Base-by-base conservation (phyloP, 2,888 invertebrate species). In the Ganaspis brasiliensis region DNA sequence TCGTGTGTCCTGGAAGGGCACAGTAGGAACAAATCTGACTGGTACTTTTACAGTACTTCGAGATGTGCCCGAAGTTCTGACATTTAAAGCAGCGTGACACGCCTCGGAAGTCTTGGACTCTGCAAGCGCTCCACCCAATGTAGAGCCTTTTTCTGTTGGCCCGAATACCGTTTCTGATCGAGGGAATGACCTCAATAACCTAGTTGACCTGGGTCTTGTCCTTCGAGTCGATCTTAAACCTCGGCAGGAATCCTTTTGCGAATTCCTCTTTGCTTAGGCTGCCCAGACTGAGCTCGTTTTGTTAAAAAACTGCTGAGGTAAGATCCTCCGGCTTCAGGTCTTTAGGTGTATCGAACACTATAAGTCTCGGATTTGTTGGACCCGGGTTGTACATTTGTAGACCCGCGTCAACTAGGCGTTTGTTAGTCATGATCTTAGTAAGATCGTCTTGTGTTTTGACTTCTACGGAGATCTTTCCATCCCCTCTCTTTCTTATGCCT, bases 71-170 rank as follows among this genome's bases (percentile, higher is more conserved):
- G 24, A 63, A 80, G 1, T n/a, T 19, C 10, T 84, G 81, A 24
- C 82, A 84, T 59, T 79, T 81, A 56, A 59, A 83, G 70, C 85
- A 85, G 40, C 79, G 71, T 0, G 82, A 73, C 0, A 78, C 55
- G 0, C 49, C 55, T 1, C 78, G 19, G 26, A 57, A 79, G 73
- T 84, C 82, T 3, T 59, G 35, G 0, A 82, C 59, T 35, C 74
- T 61, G 55, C 81, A 81, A 0, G 75, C 73, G 0, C 55, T n/a
- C 77, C 76, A 83, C 1, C 72, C 80, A 0, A 83, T 35, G 59
- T 71, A 75, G 0, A 75, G 14, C 8, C 35, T n/a, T 0, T 49
- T 37, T 2, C 10, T n/a, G 5, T 59, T 31, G 0, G 5, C 6
- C 14, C 59, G 40, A 2, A 79, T 0, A 0, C 2, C 10, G 1